Base-by-base conservation (phyloP, 2,797 vertebrate genomes). In the Pipistrellus kuhlii region DNA sequence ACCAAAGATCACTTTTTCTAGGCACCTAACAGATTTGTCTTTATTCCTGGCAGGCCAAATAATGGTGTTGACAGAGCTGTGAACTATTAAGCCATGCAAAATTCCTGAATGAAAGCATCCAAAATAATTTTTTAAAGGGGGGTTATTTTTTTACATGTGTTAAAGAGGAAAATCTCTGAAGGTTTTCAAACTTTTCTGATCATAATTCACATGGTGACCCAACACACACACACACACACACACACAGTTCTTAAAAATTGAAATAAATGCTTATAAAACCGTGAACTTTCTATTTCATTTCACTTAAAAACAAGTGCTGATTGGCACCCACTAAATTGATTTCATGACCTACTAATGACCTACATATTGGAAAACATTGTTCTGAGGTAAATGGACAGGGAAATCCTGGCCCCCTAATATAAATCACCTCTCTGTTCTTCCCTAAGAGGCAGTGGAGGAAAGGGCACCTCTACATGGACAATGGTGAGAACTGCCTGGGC, bases 341-440 rank as follows among this genome's bases (percentile, higher is more conserved):
- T 77, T 88, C 41, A 48, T 66, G 51, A 94, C 44, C 44, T 64
- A 32, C 30, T 76, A 32, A 30, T 30, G 68, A 91, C 30, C 25
- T 62, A n/a, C 4, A 68, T 30, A 48, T n/a, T 77, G 51, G 25
- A 75, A 88, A 93, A n/a, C 48, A 81, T 1, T 68, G 46, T 35
- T 85, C 86, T 80, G 62, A 91, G 76, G 35, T 38, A 66, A 92
- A 68, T 71, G n/a, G 86, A 75, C 80, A 76, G 68, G 51, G 48
- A 72, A 27, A 17, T 15, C 62, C 93, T 64, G 68, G 64, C 35
- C 81, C 10, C 30, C 73, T 20, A 27, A 66, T 4, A 15, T 12
- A 82, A 83, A 53, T 64, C 55, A 41, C 9, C 8, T 20, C 30
- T 72, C 72, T 64, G 81, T 4, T 69, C 25, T n/a, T 88, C 59